Evolutionary conservation across 2,797 vertebrate genomes (phyloP).

Genomic region (Danionella dracula): DNA sequence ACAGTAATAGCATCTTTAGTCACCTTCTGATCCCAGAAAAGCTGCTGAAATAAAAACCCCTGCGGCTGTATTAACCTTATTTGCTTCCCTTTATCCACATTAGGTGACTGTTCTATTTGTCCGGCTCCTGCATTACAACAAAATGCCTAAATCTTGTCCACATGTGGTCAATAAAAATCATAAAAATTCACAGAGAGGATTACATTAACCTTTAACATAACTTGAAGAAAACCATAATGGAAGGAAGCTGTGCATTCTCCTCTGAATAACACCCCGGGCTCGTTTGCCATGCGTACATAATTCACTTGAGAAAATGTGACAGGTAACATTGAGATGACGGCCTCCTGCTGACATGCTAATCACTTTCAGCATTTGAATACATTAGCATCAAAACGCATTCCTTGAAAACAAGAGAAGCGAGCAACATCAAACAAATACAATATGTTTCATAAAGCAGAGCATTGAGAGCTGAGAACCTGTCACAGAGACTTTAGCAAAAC

Average conservation of each 20-base stretch:
- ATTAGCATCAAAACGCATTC: constrained; percentile 33
- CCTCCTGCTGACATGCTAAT: constrained; percentile 47
- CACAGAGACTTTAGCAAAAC: no score
- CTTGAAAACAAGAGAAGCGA: neutral
- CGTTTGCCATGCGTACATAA: neutral
- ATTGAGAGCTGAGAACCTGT: no score
- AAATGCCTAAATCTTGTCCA: constrained; percentile 54
- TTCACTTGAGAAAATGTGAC: constrained; percentile 28
- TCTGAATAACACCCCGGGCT: neutral
- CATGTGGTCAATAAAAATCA: constrained; percentile 53
- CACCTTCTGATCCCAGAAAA: constrained; percentile 57
- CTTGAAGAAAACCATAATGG: constrained; percentile 12
- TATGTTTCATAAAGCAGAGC: neutral
- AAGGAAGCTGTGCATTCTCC: neutral
- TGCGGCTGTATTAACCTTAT: constrained; percentile 49
- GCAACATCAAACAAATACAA: constrained; percentile 8
- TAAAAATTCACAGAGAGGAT: constrained; percentile 57
- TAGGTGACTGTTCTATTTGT: constrained; percentile 44
- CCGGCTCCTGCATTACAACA: constrained; percentile 46
- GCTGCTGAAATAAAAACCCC: constrained; percentile 59
- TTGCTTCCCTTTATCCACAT: constrained; percentile 51
- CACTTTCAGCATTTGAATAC: constrained; percentile 32
- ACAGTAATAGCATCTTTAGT: constrained; percentile 54
- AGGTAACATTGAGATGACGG: constrained; percentile 43
- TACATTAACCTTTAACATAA: constrained; percentile 58